Conservation (phyloP, 2,113 vertebrate genomes). For the Tyrannus savana region DNA sequence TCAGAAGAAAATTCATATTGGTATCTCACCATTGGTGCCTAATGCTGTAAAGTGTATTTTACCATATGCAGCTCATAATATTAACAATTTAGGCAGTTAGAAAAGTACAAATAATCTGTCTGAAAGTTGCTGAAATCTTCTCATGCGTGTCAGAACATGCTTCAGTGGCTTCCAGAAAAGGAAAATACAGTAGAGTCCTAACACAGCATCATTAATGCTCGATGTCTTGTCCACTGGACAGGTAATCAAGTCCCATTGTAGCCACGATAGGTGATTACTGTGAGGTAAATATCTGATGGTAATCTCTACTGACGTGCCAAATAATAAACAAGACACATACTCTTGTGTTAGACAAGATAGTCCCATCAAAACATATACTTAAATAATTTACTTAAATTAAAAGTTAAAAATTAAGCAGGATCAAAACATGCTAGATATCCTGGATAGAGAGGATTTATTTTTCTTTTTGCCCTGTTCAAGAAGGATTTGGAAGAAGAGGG, state of each 20-base stretch:
- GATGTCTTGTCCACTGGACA: not conserved
- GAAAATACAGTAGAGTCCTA: not conserved
- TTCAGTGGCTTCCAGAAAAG: not conserved
- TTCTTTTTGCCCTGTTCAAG: not conserved
- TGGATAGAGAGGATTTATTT: not conserved
- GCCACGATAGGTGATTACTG: not conserved
- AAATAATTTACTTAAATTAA: not conserved
- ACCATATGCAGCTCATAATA: not conserved
- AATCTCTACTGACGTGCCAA: not conserved
- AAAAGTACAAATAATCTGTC: not conserved
- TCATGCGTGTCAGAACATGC: not conserved
- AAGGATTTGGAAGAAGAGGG: not conserved
- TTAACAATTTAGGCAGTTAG: not conserved
- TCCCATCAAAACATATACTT: not conserved
- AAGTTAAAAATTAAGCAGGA: not conserved
- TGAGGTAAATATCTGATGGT: not conserved
- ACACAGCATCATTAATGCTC: not conserved
- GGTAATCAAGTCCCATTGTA: not conserved
- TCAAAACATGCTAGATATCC: not conserved
- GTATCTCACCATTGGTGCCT: not conserved
- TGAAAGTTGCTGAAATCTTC: not conserved
- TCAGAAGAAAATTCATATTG: not conserved
- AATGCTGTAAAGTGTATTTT: slow-evolving; percentile 23
- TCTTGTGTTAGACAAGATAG: not conserved
- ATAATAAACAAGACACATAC: not conserved